phyloP scores from a whole-genome alignment of 2,113 vertebrate species.

The Labrus mixtus region DNA sequence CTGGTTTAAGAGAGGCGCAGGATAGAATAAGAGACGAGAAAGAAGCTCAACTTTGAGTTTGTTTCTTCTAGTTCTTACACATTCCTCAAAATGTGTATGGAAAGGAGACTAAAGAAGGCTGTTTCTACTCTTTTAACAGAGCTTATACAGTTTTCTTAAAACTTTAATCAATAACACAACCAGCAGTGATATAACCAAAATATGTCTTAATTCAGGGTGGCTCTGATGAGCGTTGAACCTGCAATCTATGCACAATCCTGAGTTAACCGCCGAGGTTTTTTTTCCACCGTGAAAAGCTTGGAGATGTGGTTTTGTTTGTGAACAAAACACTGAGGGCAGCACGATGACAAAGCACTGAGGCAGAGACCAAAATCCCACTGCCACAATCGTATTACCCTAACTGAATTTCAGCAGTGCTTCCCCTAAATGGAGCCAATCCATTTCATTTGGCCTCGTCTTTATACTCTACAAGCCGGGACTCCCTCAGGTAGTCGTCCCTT shows the following conservation, averaged over 20 bases:
- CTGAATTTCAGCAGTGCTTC: slow-evolving; percentile 44
- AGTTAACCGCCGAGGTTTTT: too few relatives aligned
- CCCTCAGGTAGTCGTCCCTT: slow-evolving; percentile 70
- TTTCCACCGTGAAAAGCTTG: not conserved
- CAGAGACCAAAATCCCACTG: slow-evolving; percentile 4
- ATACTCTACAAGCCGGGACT: slow-evolving; percentile 58
- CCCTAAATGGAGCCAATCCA: slow-evolving; percentile 64
- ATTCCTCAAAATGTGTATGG: too few relatives aligned
- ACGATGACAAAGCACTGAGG: slow-evolving; percentile 3
- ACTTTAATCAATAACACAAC: too few relatives aligned
- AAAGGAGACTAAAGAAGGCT: too few relatives aligned
- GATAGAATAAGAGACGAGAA: too few relatives aligned
- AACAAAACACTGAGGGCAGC: not conserved
- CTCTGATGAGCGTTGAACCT: not conserved
- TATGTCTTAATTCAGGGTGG: not conserved
- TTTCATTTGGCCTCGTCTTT: slow-evolving; percentile 71
- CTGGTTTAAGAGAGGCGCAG: too few relatives aligned
- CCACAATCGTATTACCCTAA: slow-evolving; percentile 61
- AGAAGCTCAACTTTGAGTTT: too few relatives aligned
- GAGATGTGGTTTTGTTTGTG: not conserved
- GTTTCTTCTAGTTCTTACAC: too few relatives aligned
- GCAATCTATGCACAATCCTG: not conserved
- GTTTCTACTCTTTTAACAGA: not conserved
- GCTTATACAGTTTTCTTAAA: not conserved
- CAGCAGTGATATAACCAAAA: too few relatives aligned